Percentiles rank a stretch among this genome's conserved stretches.
Evolutionary conservation across 35 echinoderm and acorn worm species (phyloP).

Genomic region (Antedon bifida): DNA sequence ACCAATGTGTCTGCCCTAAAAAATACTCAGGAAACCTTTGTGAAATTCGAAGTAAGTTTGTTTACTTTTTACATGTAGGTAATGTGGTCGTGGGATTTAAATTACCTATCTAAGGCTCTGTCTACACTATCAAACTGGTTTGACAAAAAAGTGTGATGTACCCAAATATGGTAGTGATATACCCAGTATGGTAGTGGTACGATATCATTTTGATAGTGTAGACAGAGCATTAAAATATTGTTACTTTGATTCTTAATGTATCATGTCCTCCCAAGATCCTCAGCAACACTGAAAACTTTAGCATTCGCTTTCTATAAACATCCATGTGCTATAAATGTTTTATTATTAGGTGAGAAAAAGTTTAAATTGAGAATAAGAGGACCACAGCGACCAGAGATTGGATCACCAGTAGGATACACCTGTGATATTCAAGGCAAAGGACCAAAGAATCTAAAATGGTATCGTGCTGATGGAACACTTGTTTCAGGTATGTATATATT

Average conservation of each 20-base stretch:
- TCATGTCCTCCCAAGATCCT: no score
- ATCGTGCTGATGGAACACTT: background rate
- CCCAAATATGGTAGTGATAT: no score
- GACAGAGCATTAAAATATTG: no score
- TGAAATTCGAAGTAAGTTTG: background rate
- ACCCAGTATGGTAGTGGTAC: no score
- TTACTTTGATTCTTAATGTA: no score
- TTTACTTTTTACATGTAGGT: background rate
- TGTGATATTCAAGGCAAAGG: background rate
- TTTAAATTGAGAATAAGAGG: background rate
- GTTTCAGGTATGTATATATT: background rate
- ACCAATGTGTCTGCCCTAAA: background rate
- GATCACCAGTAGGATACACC: background rate
- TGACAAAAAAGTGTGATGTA: no score
- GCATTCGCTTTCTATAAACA: no score
- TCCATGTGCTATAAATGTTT: background rate
- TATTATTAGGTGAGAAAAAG: background rate
- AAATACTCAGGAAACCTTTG: background rate
- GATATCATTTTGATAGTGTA: no score
- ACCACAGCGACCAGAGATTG: background rate
- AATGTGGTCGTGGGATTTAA: no score
- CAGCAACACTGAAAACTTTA: no score
- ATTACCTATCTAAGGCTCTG: no score
- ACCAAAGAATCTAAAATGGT: background rate
- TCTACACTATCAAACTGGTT: no score